These are phyloP conservation scores for Eupelmus urozonus DNA, from an alignment of 2,888 invertebrate genomes.

Conservation along the genomic window DNA sequence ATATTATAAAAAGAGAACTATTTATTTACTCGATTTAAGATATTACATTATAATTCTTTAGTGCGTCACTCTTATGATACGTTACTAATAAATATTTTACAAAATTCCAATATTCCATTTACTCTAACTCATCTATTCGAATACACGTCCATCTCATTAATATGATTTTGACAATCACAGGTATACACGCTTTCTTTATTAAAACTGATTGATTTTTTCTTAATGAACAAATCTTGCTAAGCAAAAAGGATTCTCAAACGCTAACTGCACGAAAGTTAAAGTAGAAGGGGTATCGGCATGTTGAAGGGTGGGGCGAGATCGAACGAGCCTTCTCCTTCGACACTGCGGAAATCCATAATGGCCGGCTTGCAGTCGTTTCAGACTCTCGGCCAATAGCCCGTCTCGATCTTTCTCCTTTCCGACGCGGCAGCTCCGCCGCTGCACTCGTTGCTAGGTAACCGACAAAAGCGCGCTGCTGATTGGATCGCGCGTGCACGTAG, in stretches of 20 bases:
- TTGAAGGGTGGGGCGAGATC: constrained; percentile 39
- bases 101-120: too few species aligned
- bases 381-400: constrained; percentile 71
- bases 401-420: constrained; percentile 47
- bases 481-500: too few species aligned
- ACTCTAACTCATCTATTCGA: too few species aligned
- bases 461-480: too few species aligned
- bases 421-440: not conserved
- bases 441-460: too few species aligned
- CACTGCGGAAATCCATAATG: constrained; percentile 76
- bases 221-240: constrained; percentile 11
- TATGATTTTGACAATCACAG: not conserved
- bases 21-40: too few species aligned
- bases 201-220: constrained; percentile 37
- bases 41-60: too few species aligned
- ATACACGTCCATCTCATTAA: too few species aligned
- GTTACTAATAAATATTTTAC: too few species aligned
- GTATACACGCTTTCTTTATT: not conserved
- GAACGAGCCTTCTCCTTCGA: constrained; percentile 44
- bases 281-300: not conserved
- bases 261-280: constrained; percentile 2
- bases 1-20: too few species aligned
- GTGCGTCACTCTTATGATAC: too few species aligned
- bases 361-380: constrained; percentile 68
- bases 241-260: not conserved